These are phyloP conservation scores for Bombycilla garrulus DNA, from an alignment of 2,113 vertebrate genomes.

Conservation along the genomic window DNA sequence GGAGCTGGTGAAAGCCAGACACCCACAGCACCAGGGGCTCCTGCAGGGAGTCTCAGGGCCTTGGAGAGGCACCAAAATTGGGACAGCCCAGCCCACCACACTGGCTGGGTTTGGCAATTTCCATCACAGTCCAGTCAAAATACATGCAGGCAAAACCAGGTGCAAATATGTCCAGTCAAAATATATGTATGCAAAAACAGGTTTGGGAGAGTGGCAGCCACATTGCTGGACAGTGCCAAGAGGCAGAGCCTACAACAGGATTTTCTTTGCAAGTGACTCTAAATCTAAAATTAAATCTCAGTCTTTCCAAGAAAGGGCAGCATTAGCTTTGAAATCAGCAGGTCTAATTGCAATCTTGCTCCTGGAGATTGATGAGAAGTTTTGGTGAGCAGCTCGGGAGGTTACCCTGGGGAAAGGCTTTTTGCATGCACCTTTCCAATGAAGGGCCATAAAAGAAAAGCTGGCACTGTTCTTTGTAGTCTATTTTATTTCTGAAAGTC, in stretches of 20 bases:
- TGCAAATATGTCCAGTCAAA: background rate
- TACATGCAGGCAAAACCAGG: background rate
- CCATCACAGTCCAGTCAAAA: background rate
- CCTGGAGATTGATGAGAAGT: background rate
- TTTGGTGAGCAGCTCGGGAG: background rate
- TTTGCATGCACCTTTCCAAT: background rate
- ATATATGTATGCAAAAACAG: background rate
- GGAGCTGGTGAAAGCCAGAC: background rate
- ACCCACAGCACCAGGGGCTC: background rate
- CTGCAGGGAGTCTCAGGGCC: fast-evolving
- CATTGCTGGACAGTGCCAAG: fast-evolving
- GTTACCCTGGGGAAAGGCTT: background rate
- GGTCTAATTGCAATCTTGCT: background rate
- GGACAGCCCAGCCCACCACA: background rate
- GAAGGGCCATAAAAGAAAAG: background rate
- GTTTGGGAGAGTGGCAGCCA: background rate
- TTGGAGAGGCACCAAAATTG: background rate
- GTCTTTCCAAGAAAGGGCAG: background rate
- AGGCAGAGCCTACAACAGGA: background rate
- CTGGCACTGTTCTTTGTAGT: background rate
- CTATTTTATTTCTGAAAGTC: background rate
- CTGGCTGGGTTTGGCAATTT: background rate
- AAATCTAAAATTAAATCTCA: background rate
- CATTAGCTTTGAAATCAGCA: background rate
- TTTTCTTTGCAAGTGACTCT: background rate